Percentiles rank a stretch among this genome's conserved stretches.
These are phyloP conservation scores for Latrodectus geometricus DNA, from an alignment of 1,140 invertebrate species.

Conservation along the genomic window DNA sequence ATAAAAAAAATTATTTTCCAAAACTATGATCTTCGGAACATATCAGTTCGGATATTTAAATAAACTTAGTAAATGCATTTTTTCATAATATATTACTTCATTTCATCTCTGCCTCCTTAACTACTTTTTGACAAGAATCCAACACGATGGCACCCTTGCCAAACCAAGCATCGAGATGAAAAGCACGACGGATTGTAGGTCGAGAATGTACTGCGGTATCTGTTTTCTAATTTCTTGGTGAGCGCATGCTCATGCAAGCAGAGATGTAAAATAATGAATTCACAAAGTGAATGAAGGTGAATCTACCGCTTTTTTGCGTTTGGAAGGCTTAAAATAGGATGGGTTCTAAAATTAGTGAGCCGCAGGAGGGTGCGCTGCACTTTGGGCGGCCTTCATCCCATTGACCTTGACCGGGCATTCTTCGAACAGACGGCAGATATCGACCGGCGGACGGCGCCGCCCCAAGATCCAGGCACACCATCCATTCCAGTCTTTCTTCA, in stretches of 20 bases:
- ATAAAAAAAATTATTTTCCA: too few species aligned
- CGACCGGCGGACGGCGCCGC: slow-evolving; percentile 24
- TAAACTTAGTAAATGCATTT: too few species aligned
- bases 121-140: too few species aligned
- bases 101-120: too few species aligned
- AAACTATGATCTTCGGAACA: too few species aligned
- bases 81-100: too few species aligned
- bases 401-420: slow-evolving; percentile 40
- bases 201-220: too few species aligned
- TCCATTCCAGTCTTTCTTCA: not conserved
- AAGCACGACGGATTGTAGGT: too few species aligned
- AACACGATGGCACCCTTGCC: too few species aligned
- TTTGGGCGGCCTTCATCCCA: slow-evolving; percentile 37
- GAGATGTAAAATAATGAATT: not conserved
- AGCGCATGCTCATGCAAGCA: not conserved
- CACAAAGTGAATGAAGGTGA: not conserved
- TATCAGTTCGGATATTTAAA: too few species aligned
- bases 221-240: too few species aligned
- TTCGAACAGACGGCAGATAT: slow-evolving; percentile 18
- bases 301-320: not conserved
- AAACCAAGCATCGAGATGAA: too few species aligned
- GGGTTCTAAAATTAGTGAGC: not conserved
- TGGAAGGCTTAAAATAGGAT: not conserved
- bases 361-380: not conserved
- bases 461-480: not conserved